These are phyloP conservation scores for Anastatus disparis DNA, from an alignment of 1,140 invertebrate genomes.

Conservation along the genomic window DNA sequence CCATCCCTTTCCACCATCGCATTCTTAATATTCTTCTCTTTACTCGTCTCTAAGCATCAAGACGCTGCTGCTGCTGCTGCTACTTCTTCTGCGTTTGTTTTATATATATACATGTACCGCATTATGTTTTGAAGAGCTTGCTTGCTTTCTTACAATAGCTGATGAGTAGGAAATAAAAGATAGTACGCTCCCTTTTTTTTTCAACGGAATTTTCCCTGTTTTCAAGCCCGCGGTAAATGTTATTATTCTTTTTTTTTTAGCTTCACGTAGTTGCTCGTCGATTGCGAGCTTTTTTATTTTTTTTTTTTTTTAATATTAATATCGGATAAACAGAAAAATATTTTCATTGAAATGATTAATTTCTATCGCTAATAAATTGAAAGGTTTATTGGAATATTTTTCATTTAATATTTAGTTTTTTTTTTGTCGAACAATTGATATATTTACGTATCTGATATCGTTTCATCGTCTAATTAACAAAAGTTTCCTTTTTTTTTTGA, in stretches of 20 bases:
- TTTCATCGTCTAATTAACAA: background rate
- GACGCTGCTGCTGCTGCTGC: no score
- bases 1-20: background rate
- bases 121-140: conserved; percentile 7
- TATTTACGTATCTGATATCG: no score
- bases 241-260: no score
- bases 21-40: conserved; percentile 6
- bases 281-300: background rate
- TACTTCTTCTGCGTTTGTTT: no score
- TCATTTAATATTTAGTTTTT: no score
- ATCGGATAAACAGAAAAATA: background rate
- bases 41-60: no score
- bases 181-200: conserved; percentile 26
- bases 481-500: background rate
- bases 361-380: no score
- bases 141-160: conserved; percentile 34
- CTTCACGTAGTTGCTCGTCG: background rate
- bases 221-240: no score
- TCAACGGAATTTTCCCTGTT: no score
- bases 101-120: background rate
- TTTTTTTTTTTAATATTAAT: background rate
- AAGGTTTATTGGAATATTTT: no score
- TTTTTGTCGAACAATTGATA: no score
- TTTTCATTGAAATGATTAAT: background rate
- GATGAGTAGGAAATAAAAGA: conserved; percentile 41